Conservation (phyloP, 2,797 vertebrate species). For the Hozukius guyotensis region DNA sequence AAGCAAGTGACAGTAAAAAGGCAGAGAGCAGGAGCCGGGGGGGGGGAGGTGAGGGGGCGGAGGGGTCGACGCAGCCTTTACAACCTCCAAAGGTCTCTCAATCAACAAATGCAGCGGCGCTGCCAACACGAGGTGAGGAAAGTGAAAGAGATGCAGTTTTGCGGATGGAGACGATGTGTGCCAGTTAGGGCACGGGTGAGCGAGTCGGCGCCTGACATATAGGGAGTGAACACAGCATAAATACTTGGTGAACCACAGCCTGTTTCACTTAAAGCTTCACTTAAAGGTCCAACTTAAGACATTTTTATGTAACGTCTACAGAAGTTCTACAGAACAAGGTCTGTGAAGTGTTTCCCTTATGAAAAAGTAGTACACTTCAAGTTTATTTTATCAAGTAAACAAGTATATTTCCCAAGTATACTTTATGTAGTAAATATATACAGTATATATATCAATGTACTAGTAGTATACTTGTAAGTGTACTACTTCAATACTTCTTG, state of each 20-base stretch:
- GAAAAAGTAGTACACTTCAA: no score
- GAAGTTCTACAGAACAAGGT: background rate
- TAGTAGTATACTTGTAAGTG: no score
- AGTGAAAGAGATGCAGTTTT: slow-evolving; percentile 57
- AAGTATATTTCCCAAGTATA: no score
- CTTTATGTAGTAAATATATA: no score
- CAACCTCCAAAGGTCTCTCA: slow-evolving; percentile 51
- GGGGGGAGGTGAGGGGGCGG: background rate
- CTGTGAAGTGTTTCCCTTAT: background rate
- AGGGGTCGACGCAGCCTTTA: slow-evolving; percentile 20
- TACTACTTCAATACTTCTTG: no score
- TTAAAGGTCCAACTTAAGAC: background rate
- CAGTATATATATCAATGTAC: no score
- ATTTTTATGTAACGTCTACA: background rate
- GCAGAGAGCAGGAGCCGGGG: background rate
- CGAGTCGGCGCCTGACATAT: background rate
- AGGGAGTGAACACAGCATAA: background rate
- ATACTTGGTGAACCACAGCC: background rate
- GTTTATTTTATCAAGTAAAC: no score
- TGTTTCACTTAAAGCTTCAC: background rate
- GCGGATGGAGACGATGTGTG: background rate
- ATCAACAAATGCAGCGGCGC: slow-evolving; percentile 56
- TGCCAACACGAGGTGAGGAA: slow-evolving; percentile 41
- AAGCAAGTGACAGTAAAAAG: slow-evolving; percentile 52
- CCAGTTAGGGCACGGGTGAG: background rate